Percentiles rank a stretch among this genome's conserved stretches.
These are phyloP conservation scores for Cinclus cinclus DNA, from an alignment of 2,113 vertebrate species.

Conservation along the genomic window DNA sequence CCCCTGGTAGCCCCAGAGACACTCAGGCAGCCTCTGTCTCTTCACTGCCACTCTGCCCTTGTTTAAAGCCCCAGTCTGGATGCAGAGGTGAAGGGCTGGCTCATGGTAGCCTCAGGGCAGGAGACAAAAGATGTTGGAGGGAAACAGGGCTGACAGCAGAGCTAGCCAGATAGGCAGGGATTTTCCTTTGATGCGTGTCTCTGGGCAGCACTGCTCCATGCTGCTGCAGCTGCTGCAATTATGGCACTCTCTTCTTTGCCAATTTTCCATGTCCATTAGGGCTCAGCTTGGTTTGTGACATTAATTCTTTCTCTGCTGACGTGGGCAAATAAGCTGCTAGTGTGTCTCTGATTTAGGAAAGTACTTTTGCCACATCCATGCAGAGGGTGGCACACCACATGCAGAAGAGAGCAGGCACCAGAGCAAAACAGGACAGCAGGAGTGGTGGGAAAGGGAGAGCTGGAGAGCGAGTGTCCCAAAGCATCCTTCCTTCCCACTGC, in stretches of 20 bases:
- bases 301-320: conserved; percentile 4
- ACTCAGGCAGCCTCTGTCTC: accelerated
- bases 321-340: neutral
- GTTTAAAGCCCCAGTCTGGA: neutral
- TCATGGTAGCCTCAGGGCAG: neutral
- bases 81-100: neutral
- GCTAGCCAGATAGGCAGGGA: neutral
- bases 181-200: conserved; percentile 29
- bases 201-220: neutral
- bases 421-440: neutral
- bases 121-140: conserved; percentile 1
- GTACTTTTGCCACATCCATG: neutral
- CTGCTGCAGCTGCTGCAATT: neutral
- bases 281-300: conserved; percentile 10
- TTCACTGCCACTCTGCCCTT: neutral
- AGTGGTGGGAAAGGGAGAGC: neutral
- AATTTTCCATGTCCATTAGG: neutral
- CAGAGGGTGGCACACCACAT: neutral
- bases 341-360: neutral
- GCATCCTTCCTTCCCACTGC: neutral
- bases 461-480: neutral
- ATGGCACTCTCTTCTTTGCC: neutral
- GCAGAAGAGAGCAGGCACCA: accelerated
- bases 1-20: neutral
- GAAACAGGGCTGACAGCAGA: neutral